These are phyloP conservation scores for Nicator chloris DNA, from an alignment of 2,113 vertebrate species.

Conservation along the genomic window DNA sequence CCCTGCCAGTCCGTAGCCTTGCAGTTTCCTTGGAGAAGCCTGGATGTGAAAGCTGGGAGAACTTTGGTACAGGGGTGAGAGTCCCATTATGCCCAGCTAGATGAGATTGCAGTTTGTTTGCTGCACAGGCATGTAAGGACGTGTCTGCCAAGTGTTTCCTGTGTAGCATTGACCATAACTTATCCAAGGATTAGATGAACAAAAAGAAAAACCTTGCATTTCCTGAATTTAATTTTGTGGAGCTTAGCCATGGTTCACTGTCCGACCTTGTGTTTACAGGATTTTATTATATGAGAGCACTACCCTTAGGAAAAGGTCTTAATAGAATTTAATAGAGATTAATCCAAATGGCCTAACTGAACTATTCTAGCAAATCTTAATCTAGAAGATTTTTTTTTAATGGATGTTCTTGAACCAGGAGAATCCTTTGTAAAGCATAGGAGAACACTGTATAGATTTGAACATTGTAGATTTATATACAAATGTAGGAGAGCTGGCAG, in stretches of 20 bases:
- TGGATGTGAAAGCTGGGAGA: not conserved
- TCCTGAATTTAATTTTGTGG: slow-evolving; percentile 6
- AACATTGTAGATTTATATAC: not conserved
- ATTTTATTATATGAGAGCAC: slow-evolving; percentile 8
- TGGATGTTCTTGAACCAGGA: not conserved
- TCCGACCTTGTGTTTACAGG: slow-evolving; percentile 21
- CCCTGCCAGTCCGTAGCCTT: not conserved
- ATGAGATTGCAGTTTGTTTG: not conserved
- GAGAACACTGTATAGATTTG: not conserved
- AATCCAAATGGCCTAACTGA: not conserved
- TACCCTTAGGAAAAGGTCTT: not conserved
- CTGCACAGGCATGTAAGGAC: not conserved
- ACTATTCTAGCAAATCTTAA: not conserved
- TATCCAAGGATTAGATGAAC: not conserved
- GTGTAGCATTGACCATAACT: not conserved
- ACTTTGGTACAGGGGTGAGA: not conserved
- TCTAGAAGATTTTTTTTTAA: not conserved
- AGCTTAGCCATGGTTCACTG: not conserved
- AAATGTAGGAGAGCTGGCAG: not conserved
- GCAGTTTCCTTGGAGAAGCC: not conserved
- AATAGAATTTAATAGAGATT: slow-evolving; percentile 9
- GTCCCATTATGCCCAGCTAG: too few species aligned
- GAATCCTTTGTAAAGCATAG: not conserved
- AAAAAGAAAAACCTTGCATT: not conserved
- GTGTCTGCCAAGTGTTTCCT: not conserved